A percentile compares a stretch with the other conserved stretches of the same genome.
These are phyloP conservation scores for Chiroxiphia lanceolata DNA, from an alignment of 2,797 vertebrate genomes.

Conservation along the genomic window DNA sequence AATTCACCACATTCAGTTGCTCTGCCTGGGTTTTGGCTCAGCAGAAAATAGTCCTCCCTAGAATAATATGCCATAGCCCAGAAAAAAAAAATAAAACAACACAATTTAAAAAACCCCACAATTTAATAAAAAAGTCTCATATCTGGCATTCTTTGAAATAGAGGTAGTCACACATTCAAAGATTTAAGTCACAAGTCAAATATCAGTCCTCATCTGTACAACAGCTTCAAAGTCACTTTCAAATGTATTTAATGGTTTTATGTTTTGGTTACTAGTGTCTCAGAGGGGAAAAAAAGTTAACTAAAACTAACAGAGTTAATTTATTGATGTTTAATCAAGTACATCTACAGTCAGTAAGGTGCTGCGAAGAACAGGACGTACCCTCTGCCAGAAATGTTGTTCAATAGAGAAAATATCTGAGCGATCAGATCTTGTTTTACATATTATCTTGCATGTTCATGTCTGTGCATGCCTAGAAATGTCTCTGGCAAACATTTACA, in stretches of 20 bases:
- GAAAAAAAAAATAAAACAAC: too few species aligned
- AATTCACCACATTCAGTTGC: not conserved
- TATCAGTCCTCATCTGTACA: not conserved
- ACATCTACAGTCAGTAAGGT: not conserved
- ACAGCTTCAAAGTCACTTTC: not conserved
- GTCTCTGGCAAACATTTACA: not conserved
- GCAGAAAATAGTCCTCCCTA: not conserved
- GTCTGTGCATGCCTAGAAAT: not conserved
- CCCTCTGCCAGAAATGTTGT: rapidly evolving
- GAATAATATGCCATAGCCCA: not conserved
- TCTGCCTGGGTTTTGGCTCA: not conserved
- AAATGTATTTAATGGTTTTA: not conserved
- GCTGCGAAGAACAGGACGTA: not conserved
- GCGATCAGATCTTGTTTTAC: not conserved
- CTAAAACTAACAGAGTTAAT: not conserved
- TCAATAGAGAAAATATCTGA: not conserved
- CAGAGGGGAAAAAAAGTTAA: not conserved
- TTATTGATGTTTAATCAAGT: not conserved
- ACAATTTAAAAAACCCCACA: too few species aligned
- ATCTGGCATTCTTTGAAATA: not conserved
- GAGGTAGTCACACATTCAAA: not conserved
- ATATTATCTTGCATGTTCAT: not conserved
- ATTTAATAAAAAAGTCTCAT: not conserved
- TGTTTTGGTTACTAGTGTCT: not conserved
- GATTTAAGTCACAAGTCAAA: not conserved